phyloP scores from a whole-genome alignment of 2,888 invertebrate genomes.

The Leptinotarsa haldemani region DNA sequence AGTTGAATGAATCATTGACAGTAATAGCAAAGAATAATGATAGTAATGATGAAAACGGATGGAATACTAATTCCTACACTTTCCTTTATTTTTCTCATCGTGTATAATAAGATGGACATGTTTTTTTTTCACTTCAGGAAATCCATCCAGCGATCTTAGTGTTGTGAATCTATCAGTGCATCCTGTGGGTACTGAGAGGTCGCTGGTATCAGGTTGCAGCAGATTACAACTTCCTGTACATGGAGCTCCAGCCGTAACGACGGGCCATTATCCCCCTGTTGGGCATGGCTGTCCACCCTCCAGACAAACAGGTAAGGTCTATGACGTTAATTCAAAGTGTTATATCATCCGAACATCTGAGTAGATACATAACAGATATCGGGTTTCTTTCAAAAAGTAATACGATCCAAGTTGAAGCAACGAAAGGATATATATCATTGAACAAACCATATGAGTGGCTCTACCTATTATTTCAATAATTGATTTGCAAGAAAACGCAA shows the following conservation, averaged over 20 bases:
- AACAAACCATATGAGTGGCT: too few species aligned
- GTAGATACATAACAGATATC: background rate
- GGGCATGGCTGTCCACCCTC: conserved; percentile 42
- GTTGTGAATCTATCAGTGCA: conserved; percentile 71
- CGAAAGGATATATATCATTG: too few species aligned
- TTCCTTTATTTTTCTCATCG: background rate
- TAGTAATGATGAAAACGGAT: too few species aligned
- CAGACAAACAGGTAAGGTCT: conserved; percentile 38
- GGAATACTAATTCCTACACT: too few species aligned
- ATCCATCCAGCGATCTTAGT: conserved; percentile 51
- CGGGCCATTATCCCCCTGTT: conserved; percentile 55
- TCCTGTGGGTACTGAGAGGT: conserved; percentile 56
- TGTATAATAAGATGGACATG: too few species aligned
- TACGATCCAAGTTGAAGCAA: background rate
- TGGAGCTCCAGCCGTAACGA: conserved; percentile 42
- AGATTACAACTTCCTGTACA: conserved; percentile 62
- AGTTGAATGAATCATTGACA: conserved; percentile 16
- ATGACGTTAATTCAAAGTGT: background rate
- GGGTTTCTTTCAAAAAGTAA: background rate
- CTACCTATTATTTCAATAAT: too few species aligned
- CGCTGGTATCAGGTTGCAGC: conserved; percentile 58
- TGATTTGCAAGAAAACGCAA: too few species aligned
- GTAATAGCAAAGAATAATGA: too few species aligned
- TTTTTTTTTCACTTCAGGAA: background rate
- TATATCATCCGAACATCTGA: background rate